Base-by-base conservation (phyloP, 2,888 invertebrate genomes). In the Heliconius aoede region DNA sequence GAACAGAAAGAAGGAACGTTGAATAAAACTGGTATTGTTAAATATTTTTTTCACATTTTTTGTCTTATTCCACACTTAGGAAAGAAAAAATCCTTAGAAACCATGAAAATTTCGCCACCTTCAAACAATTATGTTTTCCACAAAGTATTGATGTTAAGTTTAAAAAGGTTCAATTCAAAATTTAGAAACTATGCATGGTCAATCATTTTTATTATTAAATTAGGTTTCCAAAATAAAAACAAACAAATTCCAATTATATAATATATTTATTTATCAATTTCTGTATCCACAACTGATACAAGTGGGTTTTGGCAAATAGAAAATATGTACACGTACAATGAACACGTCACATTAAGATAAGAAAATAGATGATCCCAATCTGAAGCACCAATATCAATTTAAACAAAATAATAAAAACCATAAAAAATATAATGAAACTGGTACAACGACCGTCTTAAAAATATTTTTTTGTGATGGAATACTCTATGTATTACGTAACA, bases 211-310 rank as follows among this genome's bases (percentile, higher is more conserved):
- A n/a, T 8, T 4, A 28, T 30, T 30, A 11, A 55, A 30, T 21
- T 36, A 36, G 18, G 32, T 58, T 28, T 55, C 55, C 3, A 55
- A 55, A 55, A 55, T 36, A 8, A 60, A 75, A 75, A 28, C 32
- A 76, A 77, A 28, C 61, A 84, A 55, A n/a, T 46, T 77, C 82
- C 76, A 80, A 84, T 88, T 88, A 83, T 76, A 84, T 88, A 87
- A 80, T 80, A 79, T 86, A 82, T 92, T 93, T 93, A 94, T 94
- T 94, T 93, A 93, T 94, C 89, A 94, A 94, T 94, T 94, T 94
- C 94, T 93, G 94, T 94, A 94, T 92, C 94, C 88, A 93, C 91
- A 93, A 93, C 86, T 89, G 92, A 93, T 90, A 92, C 91, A 88
- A 85, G 86, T 82, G 84, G 85, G 84, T 88, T 46, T 89, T 89